Percentiles rank a stretch among this genome's conserved stretches.
These are phyloP conservation scores for Ancistrus triradiatus DNA, from an alignment of 2,113 vertebrate genomes.

Conservation along the genomic window DNA sequence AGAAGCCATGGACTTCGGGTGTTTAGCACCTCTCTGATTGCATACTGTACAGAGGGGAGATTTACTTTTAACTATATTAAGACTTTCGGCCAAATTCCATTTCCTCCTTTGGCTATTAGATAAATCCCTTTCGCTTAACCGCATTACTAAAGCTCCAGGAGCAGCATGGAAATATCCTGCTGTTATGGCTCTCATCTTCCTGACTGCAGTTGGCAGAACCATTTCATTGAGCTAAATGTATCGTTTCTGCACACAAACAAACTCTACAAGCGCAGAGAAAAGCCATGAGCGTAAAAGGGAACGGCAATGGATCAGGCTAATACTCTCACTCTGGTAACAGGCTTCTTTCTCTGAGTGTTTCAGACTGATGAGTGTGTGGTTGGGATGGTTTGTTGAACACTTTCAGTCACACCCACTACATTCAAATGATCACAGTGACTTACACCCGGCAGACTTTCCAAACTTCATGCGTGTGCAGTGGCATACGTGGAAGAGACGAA, in stretches of 20 bases:
- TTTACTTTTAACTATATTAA: slow-evolving; percentile 41
- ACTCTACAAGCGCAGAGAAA: background rate
- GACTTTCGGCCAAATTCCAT: slow-evolving; percentile 40
- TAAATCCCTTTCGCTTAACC: slow-evolving; percentile 44
- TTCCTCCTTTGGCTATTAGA: slow-evolving; percentile 40
- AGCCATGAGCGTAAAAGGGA: background rate
- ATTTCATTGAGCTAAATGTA: slow-evolving; percentile 9
- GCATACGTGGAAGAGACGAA: no score
- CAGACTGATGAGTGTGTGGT: no score
- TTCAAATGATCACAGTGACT: no score
- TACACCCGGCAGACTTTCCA: no score
- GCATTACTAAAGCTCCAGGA: slow-evolving; percentile 27
- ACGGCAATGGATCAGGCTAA: background rate
- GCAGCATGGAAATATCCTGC: slow-evolving; percentile 19
- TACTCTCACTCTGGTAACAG: no score
- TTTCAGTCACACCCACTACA: no score
- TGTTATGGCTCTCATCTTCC: slow-evolving; percentile 22
- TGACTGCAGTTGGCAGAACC: slow-evolving; percentile 3
- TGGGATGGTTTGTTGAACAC: no score
- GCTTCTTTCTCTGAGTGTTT: no score
- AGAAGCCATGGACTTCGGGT: no score
- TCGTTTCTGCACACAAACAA: slow-evolving; percentile 13
- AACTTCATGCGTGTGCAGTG: no score
- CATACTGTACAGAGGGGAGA: slow-evolving; percentile 24
- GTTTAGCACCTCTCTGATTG: slow-evolving; percentile 25